Evolutionary conservation across 1,140 invertebrate species (phyloP).

Genomic region (Cryptotermes secundus): DNA sequence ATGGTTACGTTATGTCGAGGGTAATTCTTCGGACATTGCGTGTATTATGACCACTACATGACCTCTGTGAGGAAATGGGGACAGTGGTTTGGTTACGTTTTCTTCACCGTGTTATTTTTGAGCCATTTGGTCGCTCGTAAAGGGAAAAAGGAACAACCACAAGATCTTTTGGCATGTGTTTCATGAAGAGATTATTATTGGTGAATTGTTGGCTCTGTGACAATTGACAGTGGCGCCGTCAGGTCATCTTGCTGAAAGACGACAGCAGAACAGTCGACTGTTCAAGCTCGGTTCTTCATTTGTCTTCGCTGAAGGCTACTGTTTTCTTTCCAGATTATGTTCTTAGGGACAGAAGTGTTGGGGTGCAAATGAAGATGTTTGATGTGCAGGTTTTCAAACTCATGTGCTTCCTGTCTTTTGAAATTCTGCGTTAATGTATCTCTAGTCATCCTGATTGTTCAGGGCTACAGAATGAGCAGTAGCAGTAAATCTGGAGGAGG

Average conservation of each 20-base stretch:
- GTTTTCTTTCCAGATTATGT: no score
- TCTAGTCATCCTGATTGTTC: no score
- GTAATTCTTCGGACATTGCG: not conserved
- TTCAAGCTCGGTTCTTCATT: not conserved
- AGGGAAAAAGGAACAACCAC: not conserved
- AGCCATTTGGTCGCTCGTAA: not conserved
- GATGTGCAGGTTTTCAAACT: no score
- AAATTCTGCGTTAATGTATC: no score
- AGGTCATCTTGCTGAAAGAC: not conserved
- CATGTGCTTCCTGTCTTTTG: no score
- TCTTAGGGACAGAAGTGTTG: no score
- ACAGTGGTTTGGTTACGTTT: not conserved
- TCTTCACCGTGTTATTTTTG: not conserved
- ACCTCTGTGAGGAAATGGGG: not conserved
- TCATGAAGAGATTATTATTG: slow-evolving; percentile 24
- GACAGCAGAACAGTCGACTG: not conserved
- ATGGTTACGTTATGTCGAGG: no score
- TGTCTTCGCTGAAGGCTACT: not conserved
- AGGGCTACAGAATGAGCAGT: no score
- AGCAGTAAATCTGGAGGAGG: no score
- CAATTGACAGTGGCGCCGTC: slow-evolving; percentile 29
- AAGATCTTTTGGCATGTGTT: slow-evolving; percentile 16
- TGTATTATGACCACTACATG: not conserved
- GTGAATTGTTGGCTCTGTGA: slow-evolving; percentile 26
- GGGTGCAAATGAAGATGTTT: no score